Base-by-base conservation (phyloP, 2,797 vertebrate species). In the Sebastes taczanowskii region DNA sequence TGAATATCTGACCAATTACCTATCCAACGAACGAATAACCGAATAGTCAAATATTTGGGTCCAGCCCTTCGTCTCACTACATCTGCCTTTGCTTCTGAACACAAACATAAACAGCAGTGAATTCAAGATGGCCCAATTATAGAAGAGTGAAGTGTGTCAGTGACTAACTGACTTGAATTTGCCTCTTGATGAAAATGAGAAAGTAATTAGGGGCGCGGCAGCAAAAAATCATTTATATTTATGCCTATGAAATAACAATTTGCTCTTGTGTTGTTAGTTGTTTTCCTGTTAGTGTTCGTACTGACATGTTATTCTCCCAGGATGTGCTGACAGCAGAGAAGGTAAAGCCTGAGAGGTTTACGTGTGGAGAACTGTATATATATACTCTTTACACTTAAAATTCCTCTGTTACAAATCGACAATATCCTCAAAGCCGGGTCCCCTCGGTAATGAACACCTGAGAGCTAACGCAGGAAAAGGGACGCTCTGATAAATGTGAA, bases 401-500 rank as follows among this genome's bases (percentile, higher is more conserved):
- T 27, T 69, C 38, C 20, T 59, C 46, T 55, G 29, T 52, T 55
- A 64, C 71, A 76, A 79, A 80, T 72, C 9, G 9, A 71, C 72
- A 68, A 22, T 38, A 73, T 80, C 53, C 75, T 77, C 53, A 34
- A 27, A 64, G 66, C 56, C 56, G 14, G 49, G 32, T 77, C 83
- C 60, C 46, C 30, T 53, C 55, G 20, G 42, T 71, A 62, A 80
- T 62, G 66, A 83, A 62, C 71, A 85, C 82, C 83, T 83, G 67
- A 71, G 71, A 87, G 75, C 34, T 63, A 75, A 77, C 67, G 60
- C 42, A 66, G 30, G 67, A 85, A 68, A 84, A 81, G 64, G 56
- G 56, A 78, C 3, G 16, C 65, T 65, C 65, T 80, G 78, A 86
- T 74, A 82, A 86, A 91, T 82, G 64, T 70, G 67, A 85, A 81